Conservation (phyloP, 2,888 invertebrate genomes). For the Noctua janthina region DNA sequence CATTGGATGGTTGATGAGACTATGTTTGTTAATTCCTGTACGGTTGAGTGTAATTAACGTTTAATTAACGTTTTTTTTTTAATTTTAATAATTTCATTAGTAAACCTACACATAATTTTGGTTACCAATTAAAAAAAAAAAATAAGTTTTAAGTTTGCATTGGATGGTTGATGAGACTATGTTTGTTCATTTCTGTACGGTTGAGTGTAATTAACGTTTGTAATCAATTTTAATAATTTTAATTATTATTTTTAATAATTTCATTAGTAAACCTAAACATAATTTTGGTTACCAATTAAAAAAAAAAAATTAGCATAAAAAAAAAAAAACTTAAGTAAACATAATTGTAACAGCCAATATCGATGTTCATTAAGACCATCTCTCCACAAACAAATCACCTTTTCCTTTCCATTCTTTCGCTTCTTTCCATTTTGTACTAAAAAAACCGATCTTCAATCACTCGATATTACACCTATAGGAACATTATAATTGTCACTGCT, state of each 20-base stretch:
- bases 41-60: neutral
- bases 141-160: too few relatives aligned
- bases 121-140: too few relatives aligned
- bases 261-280: constrained; percentile 8
- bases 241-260: too few relatives aligned
- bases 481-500: constrained; percentile 73
- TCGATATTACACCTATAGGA: constrained; percentile 58
- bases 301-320: neutral
- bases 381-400: constrained; percentile 81
- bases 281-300: neutral
- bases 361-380: constrained; percentile 19
- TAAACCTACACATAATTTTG: too few relatives aligned
- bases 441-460: constrained; percentile 61
- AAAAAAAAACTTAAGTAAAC: neutral
- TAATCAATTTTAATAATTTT: too few relatives aligned
- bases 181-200: too few relatives aligned
- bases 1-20: neutral
- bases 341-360: constrained; percentile 32
- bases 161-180: too few relatives aligned
- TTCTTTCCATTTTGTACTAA: constrained; percentile 68
- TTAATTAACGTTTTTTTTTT: neutral
- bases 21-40: neutral
- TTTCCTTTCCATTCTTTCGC: constrained; percentile 88
- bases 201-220: too few relatives aligned
- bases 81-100: too few relatives aligned